Percentiles rank a stretch among this genome's conserved stretches.
These are phyloP conservation scores for Pristionchus exspectatus DNA, from an alignment of 2,888 invertebrate species.

Conservation along the genomic window DNA sequence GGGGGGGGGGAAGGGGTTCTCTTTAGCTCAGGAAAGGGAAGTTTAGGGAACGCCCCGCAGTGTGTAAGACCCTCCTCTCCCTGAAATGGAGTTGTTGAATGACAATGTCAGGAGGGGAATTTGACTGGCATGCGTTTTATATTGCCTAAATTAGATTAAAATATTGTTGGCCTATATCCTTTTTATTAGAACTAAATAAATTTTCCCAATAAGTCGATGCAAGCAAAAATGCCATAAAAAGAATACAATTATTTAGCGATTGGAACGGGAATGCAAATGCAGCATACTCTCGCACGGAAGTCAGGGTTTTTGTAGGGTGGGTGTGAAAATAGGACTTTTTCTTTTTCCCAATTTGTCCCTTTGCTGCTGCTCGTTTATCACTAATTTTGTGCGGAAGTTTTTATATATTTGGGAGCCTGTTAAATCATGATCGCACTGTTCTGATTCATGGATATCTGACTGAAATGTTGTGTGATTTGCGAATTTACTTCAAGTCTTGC, in stretches of 20 bases:
- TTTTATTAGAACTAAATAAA: too few relatives aligned
- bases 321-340: neutral
- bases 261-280: too few relatives aligned
- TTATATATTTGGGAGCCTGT: neutral
- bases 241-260: too few relatives aligned
- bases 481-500: neutral
- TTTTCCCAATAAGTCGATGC: too few relatives aligned
- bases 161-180: too few relatives aligned
- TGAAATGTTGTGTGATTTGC: neutral
- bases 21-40: neutral
- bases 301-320: neutral
- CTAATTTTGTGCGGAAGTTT: neutral
- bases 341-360: neutral
- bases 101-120: conserved; percentile 35
- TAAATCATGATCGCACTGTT: neutral
- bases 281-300: neutral
- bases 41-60: conserved; percentile 13
- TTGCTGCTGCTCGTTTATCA: neutral
- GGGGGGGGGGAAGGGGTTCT: neutral
- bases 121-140: too few relatives aligned
- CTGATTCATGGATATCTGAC: neutral
- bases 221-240: too few relatives aligned
- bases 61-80: conserved; percentile 22
- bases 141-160: too few relatives aligned
- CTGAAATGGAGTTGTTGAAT: conserved; percentile 17